Evolutionary conservation across 2,113 vertebrate genomes (phyloP).

Genomic region (Serilophus lunatus): DNA sequence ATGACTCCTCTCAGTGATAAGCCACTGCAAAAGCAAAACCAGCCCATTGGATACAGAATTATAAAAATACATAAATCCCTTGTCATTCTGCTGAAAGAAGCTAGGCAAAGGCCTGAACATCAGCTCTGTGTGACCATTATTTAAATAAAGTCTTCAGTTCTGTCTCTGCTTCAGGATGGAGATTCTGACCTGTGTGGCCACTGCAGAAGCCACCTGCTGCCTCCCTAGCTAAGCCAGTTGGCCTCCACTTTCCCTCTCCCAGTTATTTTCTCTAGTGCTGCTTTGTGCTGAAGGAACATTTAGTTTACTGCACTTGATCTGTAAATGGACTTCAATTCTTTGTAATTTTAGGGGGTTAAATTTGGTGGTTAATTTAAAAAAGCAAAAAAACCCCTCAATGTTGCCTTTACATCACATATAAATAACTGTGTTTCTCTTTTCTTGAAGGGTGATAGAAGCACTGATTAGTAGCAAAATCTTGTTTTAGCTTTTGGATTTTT

Average conservation of each 20-base stretch:
- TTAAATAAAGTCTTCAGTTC: constrained; percentile 59
- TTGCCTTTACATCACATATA: constrained; percentile 81
- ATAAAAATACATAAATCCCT: neutral
- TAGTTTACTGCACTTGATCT: constrained; percentile 77
- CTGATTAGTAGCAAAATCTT: constrained; percentile 78
- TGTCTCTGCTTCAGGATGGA: constrained; percentile 67
- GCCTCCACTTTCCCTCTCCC: constrained; percentile 48
- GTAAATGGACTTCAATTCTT: constrained; percentile 76
- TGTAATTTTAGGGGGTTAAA: constrained; percentile 76
- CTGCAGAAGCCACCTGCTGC: constrained; percentile 61
- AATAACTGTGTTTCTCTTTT: constrained; percentile 74
- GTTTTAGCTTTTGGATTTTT: constrained; percentile 75
- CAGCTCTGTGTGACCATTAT: constrained; percentile 55
- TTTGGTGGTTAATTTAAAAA: constrained; percentile 80
- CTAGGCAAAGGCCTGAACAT: constrained; percentile 65
- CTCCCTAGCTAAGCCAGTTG: constrained; percentile 60
- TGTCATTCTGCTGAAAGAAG: constrained; percentile 61
- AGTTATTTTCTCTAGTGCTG: constrained; percentile 73
- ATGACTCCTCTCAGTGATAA: constrained; percentile 40
- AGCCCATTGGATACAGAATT: constrained; percentile 45
- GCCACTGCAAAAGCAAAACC: constrained; percentile 36
- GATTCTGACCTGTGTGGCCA: constrained; percentile 54
- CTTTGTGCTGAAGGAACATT: constrained; percentile 79
- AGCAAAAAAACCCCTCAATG: constrained; percentile 64
- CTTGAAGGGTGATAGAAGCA: constrained; percentile 75